These are phyloP conservation scores for Bhutanitis thaidina DNA, from an alignment of 2,888 invertebrate genomes.

Conservation along the genomic window DNA sequence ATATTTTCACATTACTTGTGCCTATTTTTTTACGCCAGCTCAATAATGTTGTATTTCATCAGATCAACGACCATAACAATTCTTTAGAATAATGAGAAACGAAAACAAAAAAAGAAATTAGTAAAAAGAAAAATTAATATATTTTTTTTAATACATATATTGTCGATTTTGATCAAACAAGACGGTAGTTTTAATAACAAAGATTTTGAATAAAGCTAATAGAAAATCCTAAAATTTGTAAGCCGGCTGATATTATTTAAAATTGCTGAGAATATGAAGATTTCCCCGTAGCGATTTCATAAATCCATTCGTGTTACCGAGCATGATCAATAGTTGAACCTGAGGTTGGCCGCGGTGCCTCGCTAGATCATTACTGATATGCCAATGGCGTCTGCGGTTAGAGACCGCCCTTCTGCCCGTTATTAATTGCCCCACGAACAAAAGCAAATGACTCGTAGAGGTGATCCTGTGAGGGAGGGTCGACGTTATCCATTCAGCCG, in stretches of 20 bases:
- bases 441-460: conserved; percentile 78
- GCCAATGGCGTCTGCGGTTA: conserved; percentile 66
- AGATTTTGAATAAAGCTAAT: conserved; percentile 23
- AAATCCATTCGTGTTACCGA: conserved; percentile 48
- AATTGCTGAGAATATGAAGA: conserved; percentile 13
- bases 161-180: no score
- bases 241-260: conserved; percentile 17
- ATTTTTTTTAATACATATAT: no score
- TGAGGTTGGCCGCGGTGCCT: conserved; percentile 45
- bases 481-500: conserved; percentile 76
- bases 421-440: conserved; percentile 78
- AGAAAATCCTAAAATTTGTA: conserved; percentile 5
- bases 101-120: no score
- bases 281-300: conserved; percentile 36
- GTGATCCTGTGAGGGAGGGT: conserved; percentile 74
- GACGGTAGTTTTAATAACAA: conserved; percentile 14
- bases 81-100: no score
- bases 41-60: no score
- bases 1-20: no score
- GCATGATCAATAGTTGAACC: conserved; percentile 63
- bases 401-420: conserved; percentile 71
- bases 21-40: no score
- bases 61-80: no score
- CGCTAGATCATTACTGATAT: conserved; percentile 74
- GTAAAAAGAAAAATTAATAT: no score